Evolutionary conservation across 2,113 vertebrate species (phyloP), one percentile per base, ranked within the genome.

Genomic region (Triplophysa rosa): DNA sequence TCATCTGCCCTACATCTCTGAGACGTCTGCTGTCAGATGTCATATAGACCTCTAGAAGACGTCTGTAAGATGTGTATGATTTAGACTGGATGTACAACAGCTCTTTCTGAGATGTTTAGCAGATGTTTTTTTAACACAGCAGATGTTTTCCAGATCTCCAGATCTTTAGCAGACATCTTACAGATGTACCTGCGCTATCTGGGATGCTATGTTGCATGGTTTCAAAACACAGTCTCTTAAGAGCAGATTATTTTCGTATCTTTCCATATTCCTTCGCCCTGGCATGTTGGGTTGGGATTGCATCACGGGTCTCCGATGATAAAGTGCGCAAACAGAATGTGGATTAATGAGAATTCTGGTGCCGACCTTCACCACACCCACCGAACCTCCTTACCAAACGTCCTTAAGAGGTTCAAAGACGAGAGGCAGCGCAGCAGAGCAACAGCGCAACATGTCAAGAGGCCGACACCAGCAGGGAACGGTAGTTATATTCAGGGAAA

Each of bases 291-390:
- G 52, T 52, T 23, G 7, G 10, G 26, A 52, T 72, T 72, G 69
- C 52, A 26, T 70, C 67, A 70, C 7, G 16, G 49, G 24, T 29
- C 24, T 63, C 61, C 21, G 14, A 63, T 29, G 24, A 63, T 63
- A 24, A 6, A n/a, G 14, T 6, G 29, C 42, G 65, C 37, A 12
- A 47, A 33, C 29, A 33, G 29, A 33, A 17, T 54, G 23, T 54
- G 67, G 67, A 70, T 70, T 70, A 54, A 70, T 67, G 40, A 47
- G 33, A n/a, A 58, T 21, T 21, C 19, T n/a, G 9, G 19, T n/a
- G 2, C 19, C 1, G 19, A 58, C 54, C 54, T 21, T 21, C n/a
- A 21, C 5, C 54, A 58, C 54, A 52, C 3, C 3, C 16, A 52
- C 49, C 16, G 4, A 52, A 52, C 49, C 49, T 58, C 16, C 54